Evolutionary conservation across 2,888 invertebrate genomes (phyloP), one percentile per base, ranked within the genome.

Genomic region (Pammene fasciana): DNA sequence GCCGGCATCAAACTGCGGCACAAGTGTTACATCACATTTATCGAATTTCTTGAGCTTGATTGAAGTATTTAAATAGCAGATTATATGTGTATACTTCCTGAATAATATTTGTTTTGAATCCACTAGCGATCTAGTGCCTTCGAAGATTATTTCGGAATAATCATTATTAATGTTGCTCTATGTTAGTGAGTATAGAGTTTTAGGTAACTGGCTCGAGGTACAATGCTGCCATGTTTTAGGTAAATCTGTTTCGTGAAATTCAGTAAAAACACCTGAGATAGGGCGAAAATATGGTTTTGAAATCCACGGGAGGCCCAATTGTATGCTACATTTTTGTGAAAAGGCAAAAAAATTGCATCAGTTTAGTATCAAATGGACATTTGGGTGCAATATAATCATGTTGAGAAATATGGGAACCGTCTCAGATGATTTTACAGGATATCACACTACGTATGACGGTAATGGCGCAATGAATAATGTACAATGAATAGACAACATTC

Each of bases 101-200:
- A 59, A n/a, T n/a, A n/a, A 48, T 46, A 18, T 65, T 66, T 55
- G 14, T 65, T 67, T 48, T 71, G 79, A 62, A 62, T 62, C 52
- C 89, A 88, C 89, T 90, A 91, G 91, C 75, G 81, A 79, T 84
- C 88, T 91, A 89, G 91, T 91, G 92, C 91, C 91, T 92, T 92
- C 86, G 79, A 82, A 56, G 68, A 71, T 74, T 73, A 71, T 75
- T 75, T 73, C 67, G 43, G 71, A 75, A 74, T 73, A 75, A 75
- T 73, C 73, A 74, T 72, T 75, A 73, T 73, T 68, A 76, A 79
- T 81, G 84, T 87, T 86, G 78, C 87, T 90, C 89, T 82, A 79
- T 87, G 88, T 89, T 90, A 89, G 90, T 89, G 88, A 89, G 81
- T 73, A 75, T 86, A 86, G 82, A 74, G 46, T 74, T 75, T 77